Base-by-base conservation (phyloP, 2,113 vertebrate genomes). In the Anolis carolinensis region DNA sequence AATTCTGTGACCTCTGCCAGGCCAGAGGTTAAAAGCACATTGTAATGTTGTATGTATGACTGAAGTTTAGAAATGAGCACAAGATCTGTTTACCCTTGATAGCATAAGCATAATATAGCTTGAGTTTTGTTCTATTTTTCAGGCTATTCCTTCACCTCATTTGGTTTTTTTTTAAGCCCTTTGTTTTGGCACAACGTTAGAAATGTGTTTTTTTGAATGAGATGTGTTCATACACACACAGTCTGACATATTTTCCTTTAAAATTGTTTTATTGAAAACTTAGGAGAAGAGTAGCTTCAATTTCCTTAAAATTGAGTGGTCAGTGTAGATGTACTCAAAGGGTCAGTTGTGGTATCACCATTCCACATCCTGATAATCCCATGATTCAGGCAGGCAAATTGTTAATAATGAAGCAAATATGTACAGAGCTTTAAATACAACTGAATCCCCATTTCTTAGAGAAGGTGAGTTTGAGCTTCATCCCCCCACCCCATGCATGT, bases 21-120 rank as follows among this genome's bases (percentile, higher is more conserved):
- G 76, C 55, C 32, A 79, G 44, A 72, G 81, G 25, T 79, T 4
- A 88, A 82, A 92, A 90, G 62, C 39, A 65, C 30, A 27, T 63
- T 9, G 7, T 91, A 21, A 20, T 90, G 77, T 55, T 86, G 62
- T 67, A 81, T 79, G 50, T 34, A 34, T n/a, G 52, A 68, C 21
- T 59, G 62, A 59, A 23, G 13, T 88, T 70, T 32, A 79, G 59
- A 84, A 84, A 68, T 50, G 48, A 75, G 14, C 25, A 55, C 71
- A 80, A 81, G 3, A 9, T 48, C 79, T 73, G 70, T 63, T 72
- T 72, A 79, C 39, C 9, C 36, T 79, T 55, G 34, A n/a, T 63
- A 78, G 55, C 23, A 72, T 78, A 50, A 65, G 36, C 65, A 72
- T 67, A 65, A 78, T 39, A 32, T 70, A 70, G 62, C n/a, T 68